These are phyloP conservation scores for Drosophila bifasciata DNA, from an alignment of 1,140 invertebrate species.

Conservation along the genomic window DNA sequence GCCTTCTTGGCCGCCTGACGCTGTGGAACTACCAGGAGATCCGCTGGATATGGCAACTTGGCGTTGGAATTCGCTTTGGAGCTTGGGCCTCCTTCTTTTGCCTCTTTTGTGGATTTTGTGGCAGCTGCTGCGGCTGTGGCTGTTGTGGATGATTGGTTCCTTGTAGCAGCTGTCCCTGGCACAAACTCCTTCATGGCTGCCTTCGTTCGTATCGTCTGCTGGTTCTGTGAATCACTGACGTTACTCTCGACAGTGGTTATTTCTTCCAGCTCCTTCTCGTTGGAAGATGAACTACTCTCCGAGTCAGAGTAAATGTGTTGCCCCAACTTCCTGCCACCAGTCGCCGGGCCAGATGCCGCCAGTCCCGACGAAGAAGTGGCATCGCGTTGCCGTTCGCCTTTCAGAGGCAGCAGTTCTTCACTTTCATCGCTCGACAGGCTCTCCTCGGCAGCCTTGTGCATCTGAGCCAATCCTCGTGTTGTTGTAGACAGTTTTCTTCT, in stretches of 20 bases:
- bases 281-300: constrained; percentile 52
- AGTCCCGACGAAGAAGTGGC: constrained; percentile 85
- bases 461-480: constrained; percentile 82
- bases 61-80: constrained; percentile 37
- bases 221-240: constrained; percentile 88
- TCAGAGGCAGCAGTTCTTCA: constrained; percentile 89
- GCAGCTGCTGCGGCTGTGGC: constrained; percentile 25
- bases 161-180: constrained; percentile 61
- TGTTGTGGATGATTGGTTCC: constrained; percentile 34
- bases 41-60: constrained; percentile 86
- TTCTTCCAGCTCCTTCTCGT: constrained; percentile 49
- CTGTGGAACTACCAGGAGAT: constrained; percentile 94
- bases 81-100: constrained; percentile 13
- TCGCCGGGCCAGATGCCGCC: constrained; percentile 74
- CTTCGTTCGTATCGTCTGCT: constrained; percentile 89
- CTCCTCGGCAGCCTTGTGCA: constrained; percentile 88
- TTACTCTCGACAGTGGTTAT: constrained; percentile 85
- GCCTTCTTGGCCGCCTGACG: constrained; percentile 95
- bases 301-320: constrained; percentile 81
- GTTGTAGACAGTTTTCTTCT: constrained; percentile 56
- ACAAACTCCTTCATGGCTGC: constrained; percentile 92
- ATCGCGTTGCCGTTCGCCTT: constrained; percentile 16
- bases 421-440: constrained; percentile 89
- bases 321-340: constrained; percentile 48
- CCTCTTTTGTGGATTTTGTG: constrained; percentile 46